Percentiles rank a stretch among this genome's conserved stretches.
Conservation (phyloP, 2,888 invertebrate species). For the Catocala fraxini region DNA sequence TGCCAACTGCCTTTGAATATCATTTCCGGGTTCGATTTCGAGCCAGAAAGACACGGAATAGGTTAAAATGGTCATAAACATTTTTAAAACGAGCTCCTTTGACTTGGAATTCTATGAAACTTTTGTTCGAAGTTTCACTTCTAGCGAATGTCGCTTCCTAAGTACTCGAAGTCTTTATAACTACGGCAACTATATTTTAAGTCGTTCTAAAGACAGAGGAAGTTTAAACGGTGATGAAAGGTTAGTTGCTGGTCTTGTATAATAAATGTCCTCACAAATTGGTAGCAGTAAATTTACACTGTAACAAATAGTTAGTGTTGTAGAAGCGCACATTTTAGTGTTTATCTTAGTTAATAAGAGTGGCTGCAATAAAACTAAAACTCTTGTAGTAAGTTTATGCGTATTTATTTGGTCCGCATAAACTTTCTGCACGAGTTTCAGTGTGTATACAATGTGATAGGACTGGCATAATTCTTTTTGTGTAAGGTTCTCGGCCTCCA, state of each 20-base stretch:
- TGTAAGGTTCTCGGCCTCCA: too few relatives aligned
- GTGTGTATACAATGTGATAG: too few relatives aligned
- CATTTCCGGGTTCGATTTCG: conserved; percentile 28
- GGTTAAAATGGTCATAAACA: conserved; percentile 31
- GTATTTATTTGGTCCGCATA: too few relatives aligned
- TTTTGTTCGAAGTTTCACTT: not conserved
- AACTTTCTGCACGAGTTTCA: too few relatives aligned
- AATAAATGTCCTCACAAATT: not conserved
- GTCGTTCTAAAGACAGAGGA: not conserved
- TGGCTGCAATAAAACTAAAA: too few relatives aligned
- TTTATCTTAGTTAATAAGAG: too few relatives aligned
- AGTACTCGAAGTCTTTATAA: conserved; percentile 16
- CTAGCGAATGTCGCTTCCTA: conserved; percentile 2
- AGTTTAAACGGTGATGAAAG: not conserved
- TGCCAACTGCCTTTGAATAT: conserved; percentile 33
- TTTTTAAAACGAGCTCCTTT: conserved; percentile 15
- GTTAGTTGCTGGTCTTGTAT: not conserved
- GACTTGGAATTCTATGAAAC: conserved; percentile 8
- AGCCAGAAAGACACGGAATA: conserved; percentile 32
- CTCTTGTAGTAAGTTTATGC: too few relatives aligned
- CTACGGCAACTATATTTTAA: conserved; percentile 10
- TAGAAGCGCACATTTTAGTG: too few relatives aligned
- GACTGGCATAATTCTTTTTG: too few relatives aligned
- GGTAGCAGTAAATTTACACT: not conserved
- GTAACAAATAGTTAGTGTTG: too few relatives aligned